A percentile compares a stretch with the other conserved stretches of the same genome.
Evolutionary conservation across 2,888 invertebrate genomes (phyloP).

Genomic region (Campoplex nolae): DNA sequence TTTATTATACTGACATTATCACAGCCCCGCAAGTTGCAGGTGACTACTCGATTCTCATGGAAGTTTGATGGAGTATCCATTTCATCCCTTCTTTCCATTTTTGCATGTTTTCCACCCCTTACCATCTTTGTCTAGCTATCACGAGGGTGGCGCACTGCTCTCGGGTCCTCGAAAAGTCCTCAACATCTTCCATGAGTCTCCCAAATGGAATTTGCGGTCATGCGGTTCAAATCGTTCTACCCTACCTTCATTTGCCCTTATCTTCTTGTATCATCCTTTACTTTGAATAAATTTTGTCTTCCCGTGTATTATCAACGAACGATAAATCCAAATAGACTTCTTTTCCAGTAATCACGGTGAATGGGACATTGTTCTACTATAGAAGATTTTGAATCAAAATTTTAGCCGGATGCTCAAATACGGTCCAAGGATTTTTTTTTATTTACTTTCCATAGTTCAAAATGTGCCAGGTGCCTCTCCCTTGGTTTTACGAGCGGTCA

Average conservation of each 20-base stretch:
- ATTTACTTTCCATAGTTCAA: slow-evolving; percentile 2
- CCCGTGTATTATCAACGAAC: slow-evolving; percentile 24
- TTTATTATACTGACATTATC: too few relatives aligned
- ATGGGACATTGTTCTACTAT: slow-evolving; percentile 24
- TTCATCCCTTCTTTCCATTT: slow-evolving; percentile 1
- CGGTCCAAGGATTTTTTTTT: slow-evolving; percentile 7
- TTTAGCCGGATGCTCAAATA: slow-evolving; percentile 15
- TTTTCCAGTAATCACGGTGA: slow-evolving; percentile 44
- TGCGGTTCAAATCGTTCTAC: slow-evolving; percentile 41
- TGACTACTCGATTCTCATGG: slow-evolving; percentile 25
- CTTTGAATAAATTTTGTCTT: slow-evolving; percentile 50
- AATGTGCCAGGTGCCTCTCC: slow-evolving; percentile 67
- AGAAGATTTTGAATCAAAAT: slow-evolving; percentile 12
- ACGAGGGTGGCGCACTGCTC: slow-evolving; percentile 23
- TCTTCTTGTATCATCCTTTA: slow-evolving; percentile 41
- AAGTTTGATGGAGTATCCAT: slow-evolving; percentile 6
- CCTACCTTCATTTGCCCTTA: slow-evolving; percentile 19
- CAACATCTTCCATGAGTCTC: slow-evolving; percentile 47
- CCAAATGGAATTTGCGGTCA: slow-evolving; percentile 67
- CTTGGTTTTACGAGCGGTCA: slow-evolving; percentile 79
- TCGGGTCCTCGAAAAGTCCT: slow-evolving; percentile 41
- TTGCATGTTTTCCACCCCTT: slow-evolving; percentile 19
- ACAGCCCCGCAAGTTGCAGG: not conserved
- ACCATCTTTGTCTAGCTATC: slow-evolving; percentile 10
- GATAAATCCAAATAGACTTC: slow-evolving; percentile 33